A percentile compares a stretch with the other conserved stretches of the same genome.
These are phyloP conservation scores for Pungitius pungitius DNA, from an alignment of 2,113 vertebrate species.

Conservation along the genomic window DNA sequence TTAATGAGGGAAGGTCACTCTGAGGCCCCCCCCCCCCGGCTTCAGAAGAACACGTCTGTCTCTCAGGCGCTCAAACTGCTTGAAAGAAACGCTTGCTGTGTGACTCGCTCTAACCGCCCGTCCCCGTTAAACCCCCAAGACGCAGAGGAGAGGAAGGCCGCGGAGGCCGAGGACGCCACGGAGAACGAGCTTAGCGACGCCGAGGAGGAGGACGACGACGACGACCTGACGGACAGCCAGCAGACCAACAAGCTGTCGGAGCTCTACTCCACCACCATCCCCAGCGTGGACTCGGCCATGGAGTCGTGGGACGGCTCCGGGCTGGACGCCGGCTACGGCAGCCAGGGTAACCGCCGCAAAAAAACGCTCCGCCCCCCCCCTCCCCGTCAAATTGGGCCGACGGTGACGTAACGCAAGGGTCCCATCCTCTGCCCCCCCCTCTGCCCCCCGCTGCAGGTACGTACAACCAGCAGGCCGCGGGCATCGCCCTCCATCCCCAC, in stretches of 20 bases:
- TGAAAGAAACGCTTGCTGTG: too few species aligned
- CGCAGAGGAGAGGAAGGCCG: constrained; percentile 81
- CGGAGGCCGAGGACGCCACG: constrained; percentile 65
- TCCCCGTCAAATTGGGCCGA: too few species aligned
- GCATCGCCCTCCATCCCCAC: constrained; percentile 84
- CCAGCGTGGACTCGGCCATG: constrained; percentile 93
- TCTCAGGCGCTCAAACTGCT: too few species aligned
- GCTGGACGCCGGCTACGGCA: constrained; percentile 89
- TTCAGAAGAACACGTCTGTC: too few species aligned
- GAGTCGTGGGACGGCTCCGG: constrained; percentile 95
- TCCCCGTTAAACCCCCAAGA: constrained; percentile 62
- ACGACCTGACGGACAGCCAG: constrained; percentile 89
- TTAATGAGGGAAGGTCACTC: too few species aligned
- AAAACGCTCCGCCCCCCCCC: too few species aligned
- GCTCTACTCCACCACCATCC: constrained; percentile 88
- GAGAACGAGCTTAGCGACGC: constrained; percentile 87
- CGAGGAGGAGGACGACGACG: constrained; percentile 94
- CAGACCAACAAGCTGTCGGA: constrained; percentile 88
- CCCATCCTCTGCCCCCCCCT: too few species aligned
- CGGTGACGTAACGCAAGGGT: too few species aligned
- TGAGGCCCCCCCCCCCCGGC: too few species aligned
- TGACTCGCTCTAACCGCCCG: too few species aligned
- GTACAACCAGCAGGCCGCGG: constrained; percentile 82
- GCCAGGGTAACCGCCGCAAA: constrained; percentile 91
- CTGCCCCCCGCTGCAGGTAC: constrained; percentile 75